phyloP scores from a whole-genome alignment of 2,113 vertebrate species.

The Coryphaenoides rupestris region DNA sequence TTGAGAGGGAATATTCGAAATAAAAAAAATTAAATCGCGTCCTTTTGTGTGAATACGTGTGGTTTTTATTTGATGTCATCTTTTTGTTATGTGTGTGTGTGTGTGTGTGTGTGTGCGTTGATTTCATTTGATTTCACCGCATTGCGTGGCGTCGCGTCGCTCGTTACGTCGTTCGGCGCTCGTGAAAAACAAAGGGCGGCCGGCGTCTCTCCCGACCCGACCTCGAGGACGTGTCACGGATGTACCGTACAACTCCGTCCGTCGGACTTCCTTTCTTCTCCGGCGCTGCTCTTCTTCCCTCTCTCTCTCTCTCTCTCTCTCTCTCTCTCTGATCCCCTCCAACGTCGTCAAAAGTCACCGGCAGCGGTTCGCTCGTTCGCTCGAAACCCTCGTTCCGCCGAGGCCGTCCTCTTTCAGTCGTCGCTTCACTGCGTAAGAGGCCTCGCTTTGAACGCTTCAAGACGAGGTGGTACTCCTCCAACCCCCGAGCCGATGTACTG shows the following conservation, averaged over 20 bases:
- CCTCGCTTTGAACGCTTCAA: conserved; percentile 16
- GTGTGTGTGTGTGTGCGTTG: too few relatives aligned
- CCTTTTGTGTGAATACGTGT: conserved; percentile 45
- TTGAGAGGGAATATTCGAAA: conserved; percentile 25
- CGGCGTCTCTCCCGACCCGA: conserved; percentile 34
- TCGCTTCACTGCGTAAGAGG: conserved; percentile 7
- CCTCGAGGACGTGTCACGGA: conserved; percentile 15
- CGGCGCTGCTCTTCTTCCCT: background rate
- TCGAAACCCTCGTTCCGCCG: too few relatives aligned
- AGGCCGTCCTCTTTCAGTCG: background rate
- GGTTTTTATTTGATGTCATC: conserved; percentile 29
- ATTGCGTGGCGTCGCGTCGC: too few relatives aligned
- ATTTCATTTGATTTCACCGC: too few relatives aligned
- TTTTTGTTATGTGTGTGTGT: conserved; percentile 5
- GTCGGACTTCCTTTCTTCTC: too few relatives aligned
- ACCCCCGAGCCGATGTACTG: too few relatives aligned
- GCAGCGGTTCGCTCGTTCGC: too few relatives aligned
- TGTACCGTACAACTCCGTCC: too few relatives aligned
- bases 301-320: conserved; percentile 1
- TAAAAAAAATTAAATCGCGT: conserved; percentile 51
- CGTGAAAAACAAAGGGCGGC: too few relatives aligned
- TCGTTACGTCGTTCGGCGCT: too few relatives aligned
- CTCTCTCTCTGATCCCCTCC: background rate
- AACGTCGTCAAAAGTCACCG: too few relatives aligned
- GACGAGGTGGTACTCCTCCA: too few relatives aligned